Conservation (phyloP, 2,113 vertebrate genomes). For the Scalopus aquaticus region DNA sequence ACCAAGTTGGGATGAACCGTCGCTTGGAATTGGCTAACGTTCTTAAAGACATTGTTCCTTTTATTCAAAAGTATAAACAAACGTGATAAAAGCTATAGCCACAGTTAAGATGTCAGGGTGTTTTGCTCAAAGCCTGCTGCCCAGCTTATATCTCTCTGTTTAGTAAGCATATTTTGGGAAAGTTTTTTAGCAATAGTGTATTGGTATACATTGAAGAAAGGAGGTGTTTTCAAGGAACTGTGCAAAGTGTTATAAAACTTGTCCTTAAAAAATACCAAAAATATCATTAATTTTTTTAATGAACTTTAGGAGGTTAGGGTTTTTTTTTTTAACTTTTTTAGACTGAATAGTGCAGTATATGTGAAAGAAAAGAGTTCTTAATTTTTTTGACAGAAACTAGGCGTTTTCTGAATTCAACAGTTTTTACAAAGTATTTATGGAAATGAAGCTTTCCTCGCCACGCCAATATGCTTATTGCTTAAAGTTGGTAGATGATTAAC, state of each 20-base stretch:
- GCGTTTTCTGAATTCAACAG: slow-evolving; percentile 5
- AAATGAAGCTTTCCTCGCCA: slow-evolving; percentile 38
- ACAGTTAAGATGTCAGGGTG: not conserved
- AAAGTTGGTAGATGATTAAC: not conserved
- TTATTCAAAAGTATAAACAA: slow-evolving; percentile 6
- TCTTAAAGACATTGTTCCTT: not conserved
- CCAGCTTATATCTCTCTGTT: not conserved
- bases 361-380: slow-evolving; percentile 21
- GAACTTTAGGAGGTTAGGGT: not conserved
- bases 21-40: not conserved
- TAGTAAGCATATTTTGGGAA: not conserved
- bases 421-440: not conserved
- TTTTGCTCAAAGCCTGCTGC: not conserved
- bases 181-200: not conserved
- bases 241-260: not conserved
- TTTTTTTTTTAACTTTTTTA: not conserved
- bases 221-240: not conserved
- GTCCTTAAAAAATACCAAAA: not conserved
- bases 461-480: not conserved
- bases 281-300: not conserved
- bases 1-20: not conserved
- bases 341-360: slow-evolving; percentile 10
- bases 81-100: not conserved
- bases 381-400: slow-evolving; percentile 31
- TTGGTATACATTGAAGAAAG: not conserved